A percentile compares a stretch with the other conserved stretches of the same genome.
phyloP scores from a whole-genome alignment of 2,888 invertebrate genomes.

The Mamestra brassicae region DNA sequence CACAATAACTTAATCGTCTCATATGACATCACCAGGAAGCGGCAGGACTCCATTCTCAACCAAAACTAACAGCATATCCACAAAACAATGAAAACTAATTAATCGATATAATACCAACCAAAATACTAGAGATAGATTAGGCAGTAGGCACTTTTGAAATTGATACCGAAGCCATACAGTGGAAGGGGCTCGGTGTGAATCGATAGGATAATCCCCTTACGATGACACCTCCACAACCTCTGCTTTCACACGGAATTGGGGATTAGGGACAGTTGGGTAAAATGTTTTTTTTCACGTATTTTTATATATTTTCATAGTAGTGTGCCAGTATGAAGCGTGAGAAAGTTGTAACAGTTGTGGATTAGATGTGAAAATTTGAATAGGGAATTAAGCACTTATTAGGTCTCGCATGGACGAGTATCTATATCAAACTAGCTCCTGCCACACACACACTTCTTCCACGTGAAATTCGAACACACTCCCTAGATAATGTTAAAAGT shows the following conservation, averaged over 20 bases:
- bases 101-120: constrained; percentile 54
- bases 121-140: constrained; percentile 55
- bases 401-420: not conserved
- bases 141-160: constrained; percentile 63
- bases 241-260: constrained; percentile 67
- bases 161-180: constrained; percentile 71
- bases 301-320: constrained; percentile 45
- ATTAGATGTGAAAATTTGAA: not conserved
- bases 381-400: not conserved
- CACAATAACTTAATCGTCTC: not conserved
- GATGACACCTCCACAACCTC: constrained; percentile 70
- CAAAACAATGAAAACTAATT: constrained; percentile 49
- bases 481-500: no score
- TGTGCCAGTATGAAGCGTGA: constrained; percentile 37
- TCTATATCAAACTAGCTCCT: no score
- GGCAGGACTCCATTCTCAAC: not conserved
- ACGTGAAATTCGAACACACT: no score
- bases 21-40: not conserved
- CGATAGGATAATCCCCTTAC: constrained; percentile 73
- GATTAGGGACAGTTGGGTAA: constrained; percentile 57
- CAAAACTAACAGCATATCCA: not conserved
- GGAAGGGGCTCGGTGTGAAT: constrained; percentile 65
- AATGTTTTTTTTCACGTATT: constrained; percentile 44
- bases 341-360: constrained; percentile 35
- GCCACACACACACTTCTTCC: no score